Evolutionary conservation across 2,797 vertebrate species (phyloP).

Genomic region (Mus spretus): DNA sequence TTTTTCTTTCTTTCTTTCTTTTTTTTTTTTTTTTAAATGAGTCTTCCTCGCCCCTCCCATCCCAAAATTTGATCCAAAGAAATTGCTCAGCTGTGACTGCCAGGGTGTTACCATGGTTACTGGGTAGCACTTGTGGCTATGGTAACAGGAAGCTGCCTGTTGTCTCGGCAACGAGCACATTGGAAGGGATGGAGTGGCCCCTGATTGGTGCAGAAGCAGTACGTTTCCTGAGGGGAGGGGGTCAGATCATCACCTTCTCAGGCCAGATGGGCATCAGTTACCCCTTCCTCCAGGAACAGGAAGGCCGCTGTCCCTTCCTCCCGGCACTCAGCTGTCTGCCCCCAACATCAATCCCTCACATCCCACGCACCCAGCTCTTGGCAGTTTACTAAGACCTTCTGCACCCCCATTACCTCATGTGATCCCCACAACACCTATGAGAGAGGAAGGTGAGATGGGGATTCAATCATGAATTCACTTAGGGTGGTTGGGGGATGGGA

Average conservation of each 20-base stretch:
- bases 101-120: constrained; percentile 89
- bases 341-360: constrained; percentile 79
- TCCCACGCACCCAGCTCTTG: constrained; percentile 82
- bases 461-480: constrained; percentile 81
- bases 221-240: constrained; percentile 81
- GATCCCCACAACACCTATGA: constrained; percentile 84
- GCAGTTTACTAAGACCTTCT: constrained; percentile 84
- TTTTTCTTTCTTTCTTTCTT: neutral
- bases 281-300: constrained; percentile 79
- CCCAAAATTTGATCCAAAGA: constrained; percentile 83
- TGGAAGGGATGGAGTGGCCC: constrained; percentile 86
- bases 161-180: constrained; percentile 87
- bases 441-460: constrained; percentile 85
- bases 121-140: constrained; percentile 88
- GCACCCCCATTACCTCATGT: constrained; percentile 83
- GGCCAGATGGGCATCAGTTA: constrained; percentile 83
- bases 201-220: constrained; percentile 85
- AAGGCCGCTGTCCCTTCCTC: constrained; percentile 75
- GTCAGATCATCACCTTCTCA: constrained; percentile 83
- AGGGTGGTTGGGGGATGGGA: constrained; percentile 80
- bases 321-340: constrained; percentile 80
- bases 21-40: constrained; percentile 56
- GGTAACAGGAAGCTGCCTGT: constrained; percentile 89
- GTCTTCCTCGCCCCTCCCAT: constrained; percentile 62
- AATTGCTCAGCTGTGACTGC: constrained; percentile 87